Conservation (phyloP, 2,113 vertebrate species). For the Tupaia tana region DNA sequence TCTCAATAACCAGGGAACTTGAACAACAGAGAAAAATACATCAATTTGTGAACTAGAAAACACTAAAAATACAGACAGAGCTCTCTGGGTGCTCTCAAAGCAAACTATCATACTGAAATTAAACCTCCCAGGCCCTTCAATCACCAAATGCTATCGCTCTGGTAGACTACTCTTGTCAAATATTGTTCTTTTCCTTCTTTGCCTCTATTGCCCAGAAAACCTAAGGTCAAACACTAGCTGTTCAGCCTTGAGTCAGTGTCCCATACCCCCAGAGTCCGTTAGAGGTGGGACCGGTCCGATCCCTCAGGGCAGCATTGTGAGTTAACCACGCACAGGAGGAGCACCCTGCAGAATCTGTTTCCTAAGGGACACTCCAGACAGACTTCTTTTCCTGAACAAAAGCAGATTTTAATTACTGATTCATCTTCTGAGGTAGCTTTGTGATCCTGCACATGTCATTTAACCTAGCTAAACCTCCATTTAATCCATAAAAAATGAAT, state of each 20-base stretch:
- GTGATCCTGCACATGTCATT: constrained; percentile 1
- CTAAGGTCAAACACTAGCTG: background rate
- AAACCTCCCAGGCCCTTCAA: background rate
- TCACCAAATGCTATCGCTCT: background rate
- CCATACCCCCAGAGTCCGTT: background rate
- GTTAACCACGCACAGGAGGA: background rate
- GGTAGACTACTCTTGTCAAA: background rate
- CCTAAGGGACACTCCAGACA: background rate
- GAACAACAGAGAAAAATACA: background rate
- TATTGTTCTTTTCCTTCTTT: background rate
- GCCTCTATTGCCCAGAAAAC: background rate
- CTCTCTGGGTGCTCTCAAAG: background rate
- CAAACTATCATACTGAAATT: background rate
- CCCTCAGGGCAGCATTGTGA: background rate
- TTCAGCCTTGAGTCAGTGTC: background rate
- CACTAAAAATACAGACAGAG: background rate
- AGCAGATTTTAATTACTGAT: background rate
- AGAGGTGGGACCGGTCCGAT: background rate
- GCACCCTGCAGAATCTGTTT: background rate
- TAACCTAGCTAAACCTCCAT: background rate
- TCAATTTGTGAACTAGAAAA: background rate
- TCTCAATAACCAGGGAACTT: background rate
- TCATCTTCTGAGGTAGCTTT: background rate
- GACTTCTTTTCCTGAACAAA: background rate
- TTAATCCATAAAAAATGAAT: background rate